Evolutionary conservation across 2,113 vertebrate species (phyloP), one percentile per base, ranked within the genome.

Genomic region (Perca flavescens): DNA sequence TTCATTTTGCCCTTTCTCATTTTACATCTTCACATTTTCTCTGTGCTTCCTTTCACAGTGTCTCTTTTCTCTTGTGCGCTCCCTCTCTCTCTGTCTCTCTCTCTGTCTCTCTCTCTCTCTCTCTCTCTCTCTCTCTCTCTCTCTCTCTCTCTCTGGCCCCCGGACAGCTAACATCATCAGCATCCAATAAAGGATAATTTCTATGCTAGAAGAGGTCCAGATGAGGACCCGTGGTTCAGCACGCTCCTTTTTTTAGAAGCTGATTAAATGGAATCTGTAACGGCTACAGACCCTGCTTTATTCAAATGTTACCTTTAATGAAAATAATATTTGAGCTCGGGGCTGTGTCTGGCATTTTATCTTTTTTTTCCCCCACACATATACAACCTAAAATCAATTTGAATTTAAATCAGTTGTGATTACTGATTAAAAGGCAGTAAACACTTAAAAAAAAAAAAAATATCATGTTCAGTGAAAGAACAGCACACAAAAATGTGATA

Each of bases 101-200:
- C n/a, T n/a, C n/a, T n/a, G n/a, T 31, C 60, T 49, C 53, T 21
- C 67, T 25, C 36, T 9, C 40, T 72, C 60, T 53, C 72, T 36
- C 47, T 50, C 9, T 75, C 77, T 79, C 11, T 40, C 60, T 47
- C 52, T 36, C 67, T 31, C 31, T 6, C 36, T 72, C 63, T 52
- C 71, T 36, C 36, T 58, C 9, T 77, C 76, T 22, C 9, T 50
- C 5, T 74, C 77, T 80, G 67, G 81, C 80, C 61, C 69, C 49
- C 3, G 68, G 90, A 88, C 82, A 88, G 88, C 78, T 71, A 75
- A 90, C 85, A 91, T 92, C 87, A 93, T 93, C 92, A 91, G 68
- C 88, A 84, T 93, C 87, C 83, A 91, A 91, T 89, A 87, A 92
- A 85, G 88, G 86, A 89, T 90, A 21, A 82, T 84, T 90, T 83